These are phyloP conservation scores for Polymixis flavicincta DNA, from an alignment of 2,888 invertebrate species.

Conservation along the genomic window DNA sequence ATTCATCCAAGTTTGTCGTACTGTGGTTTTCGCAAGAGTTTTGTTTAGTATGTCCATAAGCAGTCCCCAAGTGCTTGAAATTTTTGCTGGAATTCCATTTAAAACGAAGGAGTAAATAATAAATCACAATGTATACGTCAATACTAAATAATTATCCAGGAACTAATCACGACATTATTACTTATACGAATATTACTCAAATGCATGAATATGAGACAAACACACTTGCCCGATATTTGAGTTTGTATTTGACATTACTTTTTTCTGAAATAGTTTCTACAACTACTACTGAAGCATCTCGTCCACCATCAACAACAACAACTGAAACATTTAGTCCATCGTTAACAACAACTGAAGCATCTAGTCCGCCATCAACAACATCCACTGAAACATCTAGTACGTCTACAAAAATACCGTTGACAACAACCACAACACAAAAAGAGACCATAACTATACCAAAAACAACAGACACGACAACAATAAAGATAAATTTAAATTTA, in stretches of 20 bases:
- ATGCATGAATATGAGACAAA: neutral
- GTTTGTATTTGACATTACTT: neutral
- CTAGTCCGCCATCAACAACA: constrained; percentile 2
- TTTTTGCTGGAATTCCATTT: neutral
- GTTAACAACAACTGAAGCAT: neutral
- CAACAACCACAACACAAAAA: neutral
- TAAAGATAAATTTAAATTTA: neutral
- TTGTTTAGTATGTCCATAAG: neutral
- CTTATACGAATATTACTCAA: neutral
- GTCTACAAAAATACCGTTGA: neutral
- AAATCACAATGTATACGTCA: neutral
- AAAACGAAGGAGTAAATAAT: neutral
- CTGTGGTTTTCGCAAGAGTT: neutral
- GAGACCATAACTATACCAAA: neutral
- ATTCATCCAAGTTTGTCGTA: neutral
- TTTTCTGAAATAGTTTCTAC: constrained; percentile 18
- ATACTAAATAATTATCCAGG: neutral
- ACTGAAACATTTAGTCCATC: constrained; percentile 1
- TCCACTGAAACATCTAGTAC: constrained; percentile 1
- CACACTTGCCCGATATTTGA: neutral
- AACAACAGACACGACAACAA: neutral
- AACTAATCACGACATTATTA: constrained; percentile 1
- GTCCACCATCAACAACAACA: constrained; percentile 16
- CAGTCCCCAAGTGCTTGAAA: neutral
- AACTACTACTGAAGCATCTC: neutral